These are phyloP conservation scores for Caenorhabditis sp. DNA, from an alignment of 2,888 invertebrate genomes.

Conservation along the genomic window DNA sequence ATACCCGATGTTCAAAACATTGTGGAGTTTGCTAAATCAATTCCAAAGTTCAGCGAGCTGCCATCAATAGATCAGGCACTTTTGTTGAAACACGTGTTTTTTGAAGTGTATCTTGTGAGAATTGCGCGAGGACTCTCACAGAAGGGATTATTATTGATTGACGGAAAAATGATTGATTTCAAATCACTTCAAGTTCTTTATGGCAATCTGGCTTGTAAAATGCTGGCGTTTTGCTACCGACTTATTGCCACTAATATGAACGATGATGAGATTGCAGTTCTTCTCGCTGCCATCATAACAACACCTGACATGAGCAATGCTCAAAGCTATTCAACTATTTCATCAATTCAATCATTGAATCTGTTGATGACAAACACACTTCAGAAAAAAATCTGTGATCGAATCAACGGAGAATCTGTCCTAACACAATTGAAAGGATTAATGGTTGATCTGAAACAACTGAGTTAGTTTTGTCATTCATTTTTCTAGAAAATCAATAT, in stretches of 20 bases:
- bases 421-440: constrained; percentile 2
- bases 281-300: constrained; percentile 21
- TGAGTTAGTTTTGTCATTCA: constrained; percentile 12
- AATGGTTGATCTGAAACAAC: constrained; percentile 1
- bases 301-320: constrained; percentile 13
- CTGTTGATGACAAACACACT: not conserved
- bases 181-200: constrained; percentile 13
- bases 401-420: constrained; percentile 3
- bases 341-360: not conserved
- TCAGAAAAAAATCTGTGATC: not conserved
- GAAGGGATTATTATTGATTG: constrained; percentile 25
- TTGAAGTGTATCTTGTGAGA: constrained; percentile 28
- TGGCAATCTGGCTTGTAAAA: constrained; percentile 18
- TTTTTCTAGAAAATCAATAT: constrained; percentile 3
- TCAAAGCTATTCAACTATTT: not conserved
- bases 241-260: constrained; percentile 9
- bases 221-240: constrained; percentile 11
- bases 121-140: constrained; percentile 20
- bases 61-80: constrained; percentile 22
- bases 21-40: constrained; percentile 28
- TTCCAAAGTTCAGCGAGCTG: constrained; percentile 23
- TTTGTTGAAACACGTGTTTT: constrained; percentile 29
- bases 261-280: constrained; percentile 29
- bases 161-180: constrained; percentile 17
- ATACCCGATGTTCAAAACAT: constrained; percentile 11